A percentile compares a stretch with the other conserved stretches of the same genome.
These are phyloP conservation scores for Paradisaea rubra DNA, from an alignment of 2,113 vertebrate genomes.

Conservation along the genomic window DNA sequence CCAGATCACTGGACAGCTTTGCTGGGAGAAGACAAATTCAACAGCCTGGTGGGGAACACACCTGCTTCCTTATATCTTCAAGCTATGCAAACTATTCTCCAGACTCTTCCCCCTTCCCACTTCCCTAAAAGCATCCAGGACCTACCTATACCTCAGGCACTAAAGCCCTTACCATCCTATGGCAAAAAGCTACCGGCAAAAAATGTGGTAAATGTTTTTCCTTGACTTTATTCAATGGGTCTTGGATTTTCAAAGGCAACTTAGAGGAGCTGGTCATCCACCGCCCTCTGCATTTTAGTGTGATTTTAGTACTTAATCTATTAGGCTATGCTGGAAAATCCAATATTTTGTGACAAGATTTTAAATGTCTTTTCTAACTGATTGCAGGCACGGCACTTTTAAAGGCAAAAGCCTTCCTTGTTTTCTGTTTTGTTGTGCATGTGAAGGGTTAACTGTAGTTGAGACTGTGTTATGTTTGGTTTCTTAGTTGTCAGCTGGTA, in stretches of 20 bases:
- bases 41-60: constrained; percentile 73
- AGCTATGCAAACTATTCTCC: constrained; percentile 81
- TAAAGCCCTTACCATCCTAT: constrained; percentile 69
- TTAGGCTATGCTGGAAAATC: constrained; percentile 3
- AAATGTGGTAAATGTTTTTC: constrained; percentile 66
- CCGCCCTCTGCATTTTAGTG: constrained; percentile 13
- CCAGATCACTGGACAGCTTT: constrained; percentile 72
- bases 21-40: constrained; percentile 79
- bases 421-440: constrained; percentile 48
- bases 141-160: constrained; percentile 81
- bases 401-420: constrained; percentile 36
- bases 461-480: not conserved
- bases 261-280: constrained; percentile 4
- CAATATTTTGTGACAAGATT: constrained; percentile 25
- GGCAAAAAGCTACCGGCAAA: constrained; percentile 60
- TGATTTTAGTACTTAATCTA: constrained; percentile 18
- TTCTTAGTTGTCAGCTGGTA: constrained; percentile 32
- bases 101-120: constrained; percentile 75
- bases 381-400: constrained; percentile 52
- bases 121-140: constrained; percentile 80
- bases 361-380: constrained; percentile 40
- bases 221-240: constrained; percentile 35
- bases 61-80: constrained; percentile 79
- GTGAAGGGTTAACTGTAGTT: constrained; percentile 45
- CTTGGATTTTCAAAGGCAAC: constrained; percentile 45